Conservation (phyloP, 2,113 vertebrate species). For the Sinocyclocheilus anophthalmus region DNA sequence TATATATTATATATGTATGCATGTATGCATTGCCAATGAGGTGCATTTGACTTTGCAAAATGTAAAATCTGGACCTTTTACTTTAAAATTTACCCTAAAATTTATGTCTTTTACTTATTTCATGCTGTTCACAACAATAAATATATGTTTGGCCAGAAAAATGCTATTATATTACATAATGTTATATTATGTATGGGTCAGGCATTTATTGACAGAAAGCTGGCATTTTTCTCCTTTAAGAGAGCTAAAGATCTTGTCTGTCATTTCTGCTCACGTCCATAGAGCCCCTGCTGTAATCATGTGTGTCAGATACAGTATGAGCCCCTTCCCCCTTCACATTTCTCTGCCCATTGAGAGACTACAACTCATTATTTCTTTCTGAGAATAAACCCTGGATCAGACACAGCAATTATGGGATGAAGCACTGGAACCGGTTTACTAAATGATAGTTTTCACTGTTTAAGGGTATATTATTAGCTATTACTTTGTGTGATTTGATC, state of each 20-base stretch:
- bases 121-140: background rate
- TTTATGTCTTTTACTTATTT: too few relatives aligned
- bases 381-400: slow-evolving; percentile 9
- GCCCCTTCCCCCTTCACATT: background rate
- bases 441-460: slow-evolving; percentile 17
- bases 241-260: background rate
- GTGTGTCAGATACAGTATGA: background rate
- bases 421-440: background rate
- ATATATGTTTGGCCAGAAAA: background rate
- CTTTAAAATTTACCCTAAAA: too few relatives aligned
- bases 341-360: background rate
- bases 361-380: background rate
- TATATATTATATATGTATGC: background rate
- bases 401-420: slow-evolving; percentile 9
- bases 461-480: background rate
- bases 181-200: background rate
- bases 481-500: background rate
- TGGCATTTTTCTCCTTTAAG: background rate
- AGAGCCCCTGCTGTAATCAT: background rate
- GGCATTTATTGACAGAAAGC: background rate
- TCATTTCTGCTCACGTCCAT: slow-evolving; percentile 1
- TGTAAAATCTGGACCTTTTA: background rate
- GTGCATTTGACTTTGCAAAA: background rate
- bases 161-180: background rate
- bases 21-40: background rate